A percentile compares a stretch with the other conserved stretches of the same genome.
phyloP scores from a whole-genome alignment of 2,797 vertebrate species.

The Cirrhinus molitorella region DNA sequence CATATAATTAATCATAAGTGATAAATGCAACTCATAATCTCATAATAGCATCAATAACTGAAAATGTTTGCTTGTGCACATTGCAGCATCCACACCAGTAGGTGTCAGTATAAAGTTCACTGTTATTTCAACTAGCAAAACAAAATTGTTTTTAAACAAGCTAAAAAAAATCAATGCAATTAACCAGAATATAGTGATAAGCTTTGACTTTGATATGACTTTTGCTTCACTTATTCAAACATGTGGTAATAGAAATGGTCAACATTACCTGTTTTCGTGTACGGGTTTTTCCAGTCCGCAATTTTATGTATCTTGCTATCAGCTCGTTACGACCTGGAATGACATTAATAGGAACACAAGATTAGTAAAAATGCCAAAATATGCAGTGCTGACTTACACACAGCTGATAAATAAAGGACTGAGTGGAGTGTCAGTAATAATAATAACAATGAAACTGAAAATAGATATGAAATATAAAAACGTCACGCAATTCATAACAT shows the following conservation, averaged over 20 bases:
- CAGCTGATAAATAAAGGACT: not conserved
- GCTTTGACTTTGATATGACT: no score
- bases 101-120: not conserved
- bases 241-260: not conserved
- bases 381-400: not conserved
- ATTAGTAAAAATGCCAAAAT: not conserved
- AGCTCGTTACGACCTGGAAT: constrained; percentile 91
- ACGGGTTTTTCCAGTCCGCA: constrained; percentile 93
- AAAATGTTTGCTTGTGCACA: not conserved
- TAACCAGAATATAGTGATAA: not conserved
- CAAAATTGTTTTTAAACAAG: not conserved
- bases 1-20: not conserved
- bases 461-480: not conserved
- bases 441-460: not conserved
- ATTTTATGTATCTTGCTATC: constrained; percentile 95
- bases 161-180: not conserved
- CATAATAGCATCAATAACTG: no score
- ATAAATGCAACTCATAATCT: not conserved
- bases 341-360: not conserved
- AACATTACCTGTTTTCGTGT: constrained; percentile 93
- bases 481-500: not conserved
- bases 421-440: not conserved
- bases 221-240: not conserved
- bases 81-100: not conserved
- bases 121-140: not conserved